Evolutionary conservation across 2,888 invertebrate genomes (phyloP).

Genomic region (Onchidella celtica): DNA sequence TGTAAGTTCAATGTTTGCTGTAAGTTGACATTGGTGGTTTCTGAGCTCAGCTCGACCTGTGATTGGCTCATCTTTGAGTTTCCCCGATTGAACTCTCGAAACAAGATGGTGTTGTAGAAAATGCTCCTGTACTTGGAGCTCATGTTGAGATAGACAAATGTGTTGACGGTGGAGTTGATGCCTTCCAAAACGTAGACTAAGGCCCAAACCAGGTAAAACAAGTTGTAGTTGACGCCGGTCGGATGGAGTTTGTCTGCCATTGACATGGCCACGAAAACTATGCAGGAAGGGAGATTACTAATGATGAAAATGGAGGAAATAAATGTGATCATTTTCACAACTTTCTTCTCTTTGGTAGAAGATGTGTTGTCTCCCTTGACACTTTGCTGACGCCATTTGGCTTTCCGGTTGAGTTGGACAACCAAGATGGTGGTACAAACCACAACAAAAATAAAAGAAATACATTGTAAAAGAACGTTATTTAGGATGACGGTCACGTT

Average conservation of each 20-base stretch:
- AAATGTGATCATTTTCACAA: slow-evolving; percentile 9
- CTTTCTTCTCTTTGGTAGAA: slow-evolving; percentile 22
- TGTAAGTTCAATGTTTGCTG: too few relatives aligned
- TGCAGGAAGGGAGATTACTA: slow-evolving; percentile 22
- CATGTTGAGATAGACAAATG: slow-evolving; percentile 26
- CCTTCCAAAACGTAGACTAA: slow-evolving; percentile 22
- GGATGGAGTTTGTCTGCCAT: background rate
- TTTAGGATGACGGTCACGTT: slow-evolving; percentile 40
- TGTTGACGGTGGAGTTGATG: slow-evolving; percentile 21
- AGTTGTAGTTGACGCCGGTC: slow-evolving; percentile 16
- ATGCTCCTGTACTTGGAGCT: slow-evolving; percentile 23
- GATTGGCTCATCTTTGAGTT: background rate
- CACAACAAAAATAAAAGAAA: slow-evolving; percentile 15
- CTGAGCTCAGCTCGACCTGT: background rate
- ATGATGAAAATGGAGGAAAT: slow-evolving; percentile 15
- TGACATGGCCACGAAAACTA: slow-evolving; percentile 28
- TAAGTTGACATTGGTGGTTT: too few relatives aligned
- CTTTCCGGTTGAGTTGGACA: slow-evolving; percentile 31
- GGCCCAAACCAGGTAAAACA: slow-evolving; percentile 27
- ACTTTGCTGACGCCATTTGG: slow-evolving; percentile 30
- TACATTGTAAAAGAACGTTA: slow-evolving; percentile 20
- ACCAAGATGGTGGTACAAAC: slow-evolving; percentile 24
- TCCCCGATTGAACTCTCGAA: background rate
- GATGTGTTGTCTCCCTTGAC: background rate
- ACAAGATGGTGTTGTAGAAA: background rate